Conservation (phyloP, 2,797 vertebrate genomes). For the Buceros bicornis region DNA sequence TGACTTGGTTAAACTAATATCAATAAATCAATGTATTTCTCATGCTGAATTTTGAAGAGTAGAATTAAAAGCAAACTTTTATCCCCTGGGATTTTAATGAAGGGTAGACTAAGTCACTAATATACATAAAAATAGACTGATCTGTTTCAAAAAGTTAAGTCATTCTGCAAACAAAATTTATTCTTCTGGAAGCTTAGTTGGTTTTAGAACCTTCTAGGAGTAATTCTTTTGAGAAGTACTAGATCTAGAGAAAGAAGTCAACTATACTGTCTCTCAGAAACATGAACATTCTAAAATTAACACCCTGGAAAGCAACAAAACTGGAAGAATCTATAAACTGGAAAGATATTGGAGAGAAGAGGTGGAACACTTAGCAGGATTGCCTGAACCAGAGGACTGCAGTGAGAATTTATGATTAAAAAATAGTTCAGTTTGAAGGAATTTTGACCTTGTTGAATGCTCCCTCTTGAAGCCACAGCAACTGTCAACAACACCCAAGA, state of each 20-base stretch:
- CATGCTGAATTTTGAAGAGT: background rate
- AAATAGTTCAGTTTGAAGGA: background rate
- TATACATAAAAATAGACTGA: background rate
- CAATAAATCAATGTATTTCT: background rate
- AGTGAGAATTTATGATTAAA: background rate
- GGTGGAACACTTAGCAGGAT: background rate
- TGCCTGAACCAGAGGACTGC: background rate
- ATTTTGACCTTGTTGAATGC: background rate
- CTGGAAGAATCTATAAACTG: background rate
- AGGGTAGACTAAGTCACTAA: background rate
- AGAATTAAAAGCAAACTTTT: background rate
- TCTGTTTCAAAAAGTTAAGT: background rate
- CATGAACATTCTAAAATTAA: background rate
- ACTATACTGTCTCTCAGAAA: conserved; percentile 7
- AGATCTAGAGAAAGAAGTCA: background rate
- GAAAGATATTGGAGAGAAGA: background rate
- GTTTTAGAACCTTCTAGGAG: background rate
- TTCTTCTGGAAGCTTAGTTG: background rate
- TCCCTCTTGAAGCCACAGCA: background rate
- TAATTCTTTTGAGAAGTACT: background rate
- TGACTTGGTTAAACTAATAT: background rate
- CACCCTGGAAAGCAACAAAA: background rate
- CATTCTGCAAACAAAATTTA: background rate
- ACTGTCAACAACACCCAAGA: background rate
- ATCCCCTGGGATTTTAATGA: background rate